Base-by-base conservation (phyloP, 2,797 vertebrate species). In the Myiotriccus ornatus region DNA sequence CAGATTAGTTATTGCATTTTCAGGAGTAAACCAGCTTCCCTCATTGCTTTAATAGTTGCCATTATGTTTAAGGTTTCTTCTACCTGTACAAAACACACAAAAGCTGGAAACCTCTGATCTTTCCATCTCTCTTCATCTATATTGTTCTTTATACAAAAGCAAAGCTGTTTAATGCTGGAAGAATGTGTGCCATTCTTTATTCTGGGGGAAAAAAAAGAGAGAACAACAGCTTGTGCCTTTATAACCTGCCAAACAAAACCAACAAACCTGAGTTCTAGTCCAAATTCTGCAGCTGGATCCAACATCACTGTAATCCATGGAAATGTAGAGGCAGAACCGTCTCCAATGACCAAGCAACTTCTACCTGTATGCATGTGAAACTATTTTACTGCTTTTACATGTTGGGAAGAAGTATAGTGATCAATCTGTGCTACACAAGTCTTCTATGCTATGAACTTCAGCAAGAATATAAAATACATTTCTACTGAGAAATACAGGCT, bases 251-350 rank as follows among this genome's bases (percentile, higher is more conserved):
- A 89, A 62, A 88, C 44, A 56, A 93, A 95, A 93, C 67, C 35
- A 80, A 19, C 17, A 62, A 69, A 84, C 19, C 70, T 82, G 64
- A 82, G 44, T 67, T 82, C 32, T 85, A 47, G 47, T 91, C 85
- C 86, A 93, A 88, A 76, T 77, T 55, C 87, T 94, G 63, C 80
- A 89, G 55, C 92, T 90, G 88, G 70, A 89, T 89, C 44, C 63
- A 86, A 44, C 65, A 70, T 69, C 56, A 50, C 1, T 76, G 14
- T 69, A 87, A 46, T 20, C 28, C 12, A 83, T 86, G 46, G 69
- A 85, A 91, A 78, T 0, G 0, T 2, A 81, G 65, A 86, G 30
- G 47, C 69, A 84, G 59, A 91, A 78, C 39, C 50, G 28, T 41
- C 55, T 69, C 50, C 73, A 91, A 82, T 74, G 63, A 70, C 59